Conservation (phyloP, 1,140 invertebrate genomes). For the Neodiprion virginianus region DNA sequence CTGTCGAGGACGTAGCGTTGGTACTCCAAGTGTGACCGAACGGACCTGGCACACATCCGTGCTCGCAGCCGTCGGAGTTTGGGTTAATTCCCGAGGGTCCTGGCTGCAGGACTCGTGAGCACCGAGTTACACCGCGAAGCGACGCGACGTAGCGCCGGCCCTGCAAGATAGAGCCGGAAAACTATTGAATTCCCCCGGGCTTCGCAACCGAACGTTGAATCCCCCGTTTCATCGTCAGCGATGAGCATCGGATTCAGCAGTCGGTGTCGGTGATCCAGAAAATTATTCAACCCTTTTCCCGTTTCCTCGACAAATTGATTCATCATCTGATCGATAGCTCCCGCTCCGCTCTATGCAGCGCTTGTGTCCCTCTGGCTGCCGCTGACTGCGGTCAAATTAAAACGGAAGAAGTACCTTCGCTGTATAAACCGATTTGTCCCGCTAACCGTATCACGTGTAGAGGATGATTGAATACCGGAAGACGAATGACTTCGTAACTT, state of each 20-base stretch:
- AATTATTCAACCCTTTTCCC: constrained; percentile 36
- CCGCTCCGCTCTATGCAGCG: no score
- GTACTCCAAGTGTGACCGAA: constrained; percentile 1
- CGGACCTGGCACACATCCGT: not conserved
- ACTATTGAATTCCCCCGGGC: no score
- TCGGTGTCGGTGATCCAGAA: constrained; percentile 36
- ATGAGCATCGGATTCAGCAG: constrained; percentile 35
- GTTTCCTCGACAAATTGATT: constrained; percentile 21
- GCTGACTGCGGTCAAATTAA: no score
- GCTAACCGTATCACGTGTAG: no score
- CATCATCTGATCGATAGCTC: not conserved
- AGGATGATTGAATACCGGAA: no score
- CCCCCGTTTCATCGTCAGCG: constrained; percentile 28
- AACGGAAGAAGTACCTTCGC: no score
- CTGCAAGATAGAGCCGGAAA: not conserved
- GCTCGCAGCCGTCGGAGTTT: not conserved
- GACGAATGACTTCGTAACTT: no score
- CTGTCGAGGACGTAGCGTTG: not conserved
- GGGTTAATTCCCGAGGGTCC: not conserved
- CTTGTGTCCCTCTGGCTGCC: no score
- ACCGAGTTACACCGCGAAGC: not conserved
- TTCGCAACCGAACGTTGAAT: constrained; percentile 33
- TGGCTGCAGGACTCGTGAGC: no score
- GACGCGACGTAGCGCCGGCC: not conserved
- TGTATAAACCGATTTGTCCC: no score